phyloP scores from a whole-genome alignment of 2,797 vertebrate species.

The Hirundo rustica region DNA sequence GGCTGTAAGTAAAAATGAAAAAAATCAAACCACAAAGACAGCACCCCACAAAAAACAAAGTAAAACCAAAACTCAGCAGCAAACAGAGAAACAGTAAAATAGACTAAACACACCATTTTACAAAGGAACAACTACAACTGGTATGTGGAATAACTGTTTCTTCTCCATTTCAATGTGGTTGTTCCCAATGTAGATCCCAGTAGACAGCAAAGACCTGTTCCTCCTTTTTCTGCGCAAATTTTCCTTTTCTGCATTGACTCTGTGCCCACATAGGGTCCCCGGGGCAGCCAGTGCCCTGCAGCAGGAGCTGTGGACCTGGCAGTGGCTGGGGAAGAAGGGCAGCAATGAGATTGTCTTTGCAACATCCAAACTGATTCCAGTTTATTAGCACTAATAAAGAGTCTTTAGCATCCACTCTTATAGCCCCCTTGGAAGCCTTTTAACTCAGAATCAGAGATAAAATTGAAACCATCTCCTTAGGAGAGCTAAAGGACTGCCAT shows the following conservation, averaged over 20 bases:
- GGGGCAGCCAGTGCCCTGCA: neutral
- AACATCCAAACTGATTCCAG: neutral
- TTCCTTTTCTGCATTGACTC: neutral
- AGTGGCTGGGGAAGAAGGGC: neutral
- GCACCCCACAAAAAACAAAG: neutral
- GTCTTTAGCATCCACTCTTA: neutral
- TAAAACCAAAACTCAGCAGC: accelerated
- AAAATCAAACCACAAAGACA: neutral
- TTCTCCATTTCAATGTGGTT: neutral
- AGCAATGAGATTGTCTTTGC: neutral
- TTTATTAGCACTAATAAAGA: neutral
- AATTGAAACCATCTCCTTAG: slow-evolving; percentile 19
- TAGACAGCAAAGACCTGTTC: neutral
- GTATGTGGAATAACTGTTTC: neutral
- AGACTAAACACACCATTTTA: neutral
- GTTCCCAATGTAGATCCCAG: neutral
- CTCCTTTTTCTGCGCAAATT: neutral
- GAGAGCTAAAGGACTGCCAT: slow-evolving; percentile 14
- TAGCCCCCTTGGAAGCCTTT: neutral
- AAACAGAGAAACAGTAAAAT: neutral
- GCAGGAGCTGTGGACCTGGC: neutral
- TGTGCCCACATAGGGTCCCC: accelerated
- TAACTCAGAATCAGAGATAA: neutral
- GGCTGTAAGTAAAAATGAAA: neutral
- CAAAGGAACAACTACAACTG: neutral